phyloP scores from a whole-genome alignment of 2,888 invertebrate species.

The Xylota sylvarum region DNA sequence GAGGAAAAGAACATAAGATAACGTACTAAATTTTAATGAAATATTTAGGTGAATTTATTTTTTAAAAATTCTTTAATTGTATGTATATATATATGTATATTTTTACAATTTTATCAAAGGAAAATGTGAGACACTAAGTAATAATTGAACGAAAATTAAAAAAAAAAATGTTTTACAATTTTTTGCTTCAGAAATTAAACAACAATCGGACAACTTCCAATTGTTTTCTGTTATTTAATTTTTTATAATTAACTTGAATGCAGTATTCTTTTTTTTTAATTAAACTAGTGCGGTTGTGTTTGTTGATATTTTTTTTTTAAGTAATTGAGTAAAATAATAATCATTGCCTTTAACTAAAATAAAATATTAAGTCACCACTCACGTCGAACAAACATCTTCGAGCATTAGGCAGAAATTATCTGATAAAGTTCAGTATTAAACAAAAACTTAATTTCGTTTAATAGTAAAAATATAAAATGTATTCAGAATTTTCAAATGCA shows the following conservation, averaged over 20 bases:
- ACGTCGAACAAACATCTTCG: neutral
- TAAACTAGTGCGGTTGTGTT: conserved; percentile 63
- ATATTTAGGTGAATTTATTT: conserved; percentile 67
- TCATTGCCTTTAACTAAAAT: conserved; percentile 67
- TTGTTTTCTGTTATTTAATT: conserved; percentile 27
- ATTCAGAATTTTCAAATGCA: too few relatives aligned
- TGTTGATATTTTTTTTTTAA: conserved; percentile 15
- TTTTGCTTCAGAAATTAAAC: conserved; percentile 1
- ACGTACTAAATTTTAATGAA: conserved; percentile 27
- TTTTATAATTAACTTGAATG: conserved; percentile 37
- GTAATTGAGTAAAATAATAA: conserved; percentile 39
- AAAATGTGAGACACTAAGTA: conserved; percentile 45
- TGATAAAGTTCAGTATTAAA: neutral
- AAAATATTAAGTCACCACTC: neutral
- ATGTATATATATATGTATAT: conserved; percentile 72
- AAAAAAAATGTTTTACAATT: conserved; percentile 2
- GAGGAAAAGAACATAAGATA: conserved; percentile 30
- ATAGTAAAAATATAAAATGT: too few relatives aligned
- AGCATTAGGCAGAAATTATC: neutral
- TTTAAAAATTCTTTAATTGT: conserved; percentile 67
- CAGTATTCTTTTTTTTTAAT: conserved; percentile 22
- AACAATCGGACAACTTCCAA: conserved; percentile 45
- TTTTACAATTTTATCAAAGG: conserved; percentile 46
- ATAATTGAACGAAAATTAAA: conserved; percentile 31
- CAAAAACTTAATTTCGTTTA: too few relatives aligned